Percentiles rank a stretch among this genome's conserved stretches.
Conservation (phyloP, 2,888 invertebrate species). For the Pegoplata infirma region DNA sequence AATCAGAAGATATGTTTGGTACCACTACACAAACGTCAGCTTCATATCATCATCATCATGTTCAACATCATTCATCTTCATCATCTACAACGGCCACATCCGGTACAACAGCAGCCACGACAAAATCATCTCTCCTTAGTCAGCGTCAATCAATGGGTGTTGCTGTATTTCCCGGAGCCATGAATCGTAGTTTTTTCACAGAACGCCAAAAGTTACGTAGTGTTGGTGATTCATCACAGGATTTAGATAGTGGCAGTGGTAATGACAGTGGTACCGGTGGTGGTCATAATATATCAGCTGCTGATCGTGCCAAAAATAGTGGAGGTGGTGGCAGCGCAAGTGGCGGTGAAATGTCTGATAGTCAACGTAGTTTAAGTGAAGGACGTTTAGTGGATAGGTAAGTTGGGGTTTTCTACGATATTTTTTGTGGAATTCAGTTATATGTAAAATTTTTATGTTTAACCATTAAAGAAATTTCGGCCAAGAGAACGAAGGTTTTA, state of each 20-base stretch:
- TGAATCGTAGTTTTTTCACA: slow-evolving; percentile 68
- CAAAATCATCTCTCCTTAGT: slow-evolving; percentile 55
- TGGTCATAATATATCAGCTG: slow-evolving; percentile 54
- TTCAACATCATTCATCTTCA: slow-evolving; percentile 30
- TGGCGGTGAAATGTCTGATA: slow-evolving; percentile 75
- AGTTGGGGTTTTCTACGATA: too few relatives aligned
- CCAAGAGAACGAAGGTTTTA: too few relatives aligned
- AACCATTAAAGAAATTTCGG: too few relatives aligned
- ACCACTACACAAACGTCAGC: slow-evolving; percentile 64
- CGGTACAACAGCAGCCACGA: slow-evolving; percentile 41
- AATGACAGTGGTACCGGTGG: slow-evolving; percentile 63
- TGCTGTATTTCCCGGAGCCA: slow-evolving; percentile 70
- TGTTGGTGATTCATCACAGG: slow-evolving; percentile 73
- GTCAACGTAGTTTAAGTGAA: slow-evolving; percentile 77
- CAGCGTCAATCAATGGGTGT: slow-evolving; percentile 71
- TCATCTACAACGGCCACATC: slow-evolving; percentile 51
- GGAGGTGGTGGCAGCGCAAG: slow-evolving; percentile 60
- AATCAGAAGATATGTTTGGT: slow-evolving; percentile 63
- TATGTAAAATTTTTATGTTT: too few relatives aligned
- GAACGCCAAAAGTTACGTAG: slow-evolving; percentile 71
- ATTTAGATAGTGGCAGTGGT: slow-evolving; percentile 68
- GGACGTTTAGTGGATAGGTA: slow-evolving; percentile 76
- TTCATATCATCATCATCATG: slow-evolving; percentile 50
- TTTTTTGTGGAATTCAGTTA: too few relatives aligned
- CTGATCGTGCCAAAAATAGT: slow-evolving; percentile 51